phyloP scores from a whole-genome alignment of 2,113 vertebrate species.

The Strigops habroptila region DNA sequence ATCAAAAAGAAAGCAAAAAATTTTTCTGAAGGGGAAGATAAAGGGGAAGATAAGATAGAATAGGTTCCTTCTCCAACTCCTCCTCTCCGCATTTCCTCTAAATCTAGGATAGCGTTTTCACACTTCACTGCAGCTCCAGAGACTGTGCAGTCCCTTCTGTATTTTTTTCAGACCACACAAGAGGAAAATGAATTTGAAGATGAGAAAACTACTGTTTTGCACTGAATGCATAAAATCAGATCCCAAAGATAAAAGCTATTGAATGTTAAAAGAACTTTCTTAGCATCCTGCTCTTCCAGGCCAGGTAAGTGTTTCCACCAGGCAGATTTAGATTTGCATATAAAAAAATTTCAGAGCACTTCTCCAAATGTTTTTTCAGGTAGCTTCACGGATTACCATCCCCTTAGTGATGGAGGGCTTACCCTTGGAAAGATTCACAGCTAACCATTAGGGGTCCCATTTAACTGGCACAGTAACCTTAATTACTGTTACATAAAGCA shows the following conservation, averaged over 20 bases:
- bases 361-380: not conserved
- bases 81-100: not conserved
- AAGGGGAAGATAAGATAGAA: not conserved
- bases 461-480: not conserved
- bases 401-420: not conserved
- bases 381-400: not conserved
- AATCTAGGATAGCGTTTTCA: not conserved
- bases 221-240: not conserved
- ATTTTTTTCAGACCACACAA: conserved; percentile 13
- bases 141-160: not conserved
- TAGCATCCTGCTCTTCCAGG: not conserved
- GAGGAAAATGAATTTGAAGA: not conserved
- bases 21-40: not conserved
- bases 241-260: not conserved
- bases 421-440: not conserved
- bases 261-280: not conserved
- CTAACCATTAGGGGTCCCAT: not conserved
- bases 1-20: not conserved
- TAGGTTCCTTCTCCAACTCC: not conserved
- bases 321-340: not conserved
- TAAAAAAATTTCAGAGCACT: not conserved
- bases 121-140: not conserved
- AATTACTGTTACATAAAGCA: not conserved
- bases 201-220: not conserved
- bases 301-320: not conserved